Evolutionary conservation across 2,797 vertebrate species (phyloP).

Genomic region (Tokudaia muenninki): DNA sequence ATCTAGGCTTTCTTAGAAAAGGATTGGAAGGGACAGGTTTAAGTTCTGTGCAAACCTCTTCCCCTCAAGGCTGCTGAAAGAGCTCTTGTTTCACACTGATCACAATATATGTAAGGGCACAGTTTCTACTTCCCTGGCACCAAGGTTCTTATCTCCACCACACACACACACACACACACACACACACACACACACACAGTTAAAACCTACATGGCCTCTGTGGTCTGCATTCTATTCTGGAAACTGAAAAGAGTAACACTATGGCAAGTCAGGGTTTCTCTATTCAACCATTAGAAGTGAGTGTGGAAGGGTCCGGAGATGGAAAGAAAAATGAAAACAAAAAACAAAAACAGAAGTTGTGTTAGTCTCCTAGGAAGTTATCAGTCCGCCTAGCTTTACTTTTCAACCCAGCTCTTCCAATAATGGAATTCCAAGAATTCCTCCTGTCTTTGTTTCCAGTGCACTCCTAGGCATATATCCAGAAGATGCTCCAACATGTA

Average conservation of each 20-base stretch:
- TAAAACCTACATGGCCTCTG: neutral
- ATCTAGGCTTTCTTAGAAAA: conserved; percentile 34
- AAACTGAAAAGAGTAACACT: neutral
- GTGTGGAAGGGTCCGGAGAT: neutral
- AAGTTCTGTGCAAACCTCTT: conserved; percentile 4
- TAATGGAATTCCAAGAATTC: neutral
- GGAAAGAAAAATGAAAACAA: too few species aligned
- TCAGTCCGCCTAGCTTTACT: neutral
- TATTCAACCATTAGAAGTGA: neutral
- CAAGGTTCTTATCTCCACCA: neutral
- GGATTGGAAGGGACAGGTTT: neutral
- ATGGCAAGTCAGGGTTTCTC: neutral
- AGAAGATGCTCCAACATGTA: too few species aligned
- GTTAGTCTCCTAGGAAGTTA: neutral
- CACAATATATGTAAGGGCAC: neutral
- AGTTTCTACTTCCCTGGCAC: neutral
- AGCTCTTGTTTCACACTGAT: neutral
- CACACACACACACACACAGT: neutral
- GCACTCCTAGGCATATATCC: neutral
- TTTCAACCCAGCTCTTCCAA: neutral
- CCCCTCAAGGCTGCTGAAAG: neutral
- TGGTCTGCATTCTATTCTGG: neutral
- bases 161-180: neutral
- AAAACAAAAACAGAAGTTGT: neutral
- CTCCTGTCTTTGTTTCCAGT: neutral